These are phyloP conservation scores for Molothrus aeneus DNA, from an alignment of 2,797 vertebrate species.

Conservation along the genomic window DNA sequence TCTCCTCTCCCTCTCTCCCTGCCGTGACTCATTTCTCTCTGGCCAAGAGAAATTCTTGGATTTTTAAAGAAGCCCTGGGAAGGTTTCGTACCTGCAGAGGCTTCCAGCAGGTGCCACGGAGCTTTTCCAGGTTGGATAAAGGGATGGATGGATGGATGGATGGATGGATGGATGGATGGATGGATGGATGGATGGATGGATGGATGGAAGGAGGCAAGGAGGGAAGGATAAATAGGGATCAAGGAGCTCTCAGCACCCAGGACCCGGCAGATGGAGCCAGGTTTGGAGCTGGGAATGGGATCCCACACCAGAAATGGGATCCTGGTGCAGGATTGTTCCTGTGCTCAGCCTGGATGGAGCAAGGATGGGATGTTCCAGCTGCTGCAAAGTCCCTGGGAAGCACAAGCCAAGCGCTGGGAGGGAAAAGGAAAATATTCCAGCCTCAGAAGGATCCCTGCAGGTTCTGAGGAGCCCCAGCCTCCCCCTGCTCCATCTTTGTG, in stretches of 20 bases:
- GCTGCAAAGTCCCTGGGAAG: neutral
- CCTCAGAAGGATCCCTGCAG: neutral
- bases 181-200: neutral
- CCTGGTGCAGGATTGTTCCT: neutral
- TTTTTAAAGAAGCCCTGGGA: slow-evolving; percentile 27
- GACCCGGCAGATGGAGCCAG: neutral
- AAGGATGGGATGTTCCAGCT: neutral
- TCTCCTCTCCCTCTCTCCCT: neutral
- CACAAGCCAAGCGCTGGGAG: neutral
- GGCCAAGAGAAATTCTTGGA: neutral
- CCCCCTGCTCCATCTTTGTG: neutral
- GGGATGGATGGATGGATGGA: neutral
- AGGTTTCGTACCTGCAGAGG: neutral
- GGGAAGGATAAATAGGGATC: neutral
- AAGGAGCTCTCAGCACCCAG: neutral
- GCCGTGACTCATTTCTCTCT: slow-evolving; percentile 31
- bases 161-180: neutral
- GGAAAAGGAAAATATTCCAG: neutral
- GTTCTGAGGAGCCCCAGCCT: neutral
- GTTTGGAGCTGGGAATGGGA: neutral
- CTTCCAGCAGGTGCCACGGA: neutral
- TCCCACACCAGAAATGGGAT: neutral
- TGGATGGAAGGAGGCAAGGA: neutral
- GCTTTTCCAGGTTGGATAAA: neutral
- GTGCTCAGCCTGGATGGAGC: neutral